Evolutionary conservation across 2,888 invertebrate genomes (phyloP).

Genomic region (Caenorhabditis doughertyi): DNA sequence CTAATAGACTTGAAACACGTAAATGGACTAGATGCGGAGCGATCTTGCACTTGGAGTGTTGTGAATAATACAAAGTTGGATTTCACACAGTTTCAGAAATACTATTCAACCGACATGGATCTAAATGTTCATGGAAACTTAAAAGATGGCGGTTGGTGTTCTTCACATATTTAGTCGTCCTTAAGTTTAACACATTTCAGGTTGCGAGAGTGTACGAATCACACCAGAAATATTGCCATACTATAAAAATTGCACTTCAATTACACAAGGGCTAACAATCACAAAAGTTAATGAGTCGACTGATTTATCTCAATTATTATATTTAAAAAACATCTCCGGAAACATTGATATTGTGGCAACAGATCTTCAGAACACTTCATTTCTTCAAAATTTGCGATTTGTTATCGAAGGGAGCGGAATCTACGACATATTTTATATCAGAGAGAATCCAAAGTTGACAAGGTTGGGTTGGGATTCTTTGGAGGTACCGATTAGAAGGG

Average conservation of each 20-base stretch:
- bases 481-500: no score
- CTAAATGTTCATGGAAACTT: not conserved
- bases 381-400: not conserved
- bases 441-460: slow-evolving; percentile 14
- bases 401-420: not conserved
- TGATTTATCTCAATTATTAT: not conserved
- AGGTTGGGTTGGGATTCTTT: not conserved
- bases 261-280: not conserved
- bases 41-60: no score
- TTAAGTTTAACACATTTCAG: not conserved
- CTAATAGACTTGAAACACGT: not conserved
- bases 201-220: not conserved
- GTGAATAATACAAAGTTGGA: not conserved
- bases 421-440: not conserved
- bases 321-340: not conserved
- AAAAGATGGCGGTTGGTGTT: not conserved
- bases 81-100: not conserved
- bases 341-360: not conserved
- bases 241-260: not conserved
- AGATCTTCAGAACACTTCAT: not conserved
- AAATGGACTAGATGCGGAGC: not conserved
- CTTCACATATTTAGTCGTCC: not conserved
- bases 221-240: not conserved
- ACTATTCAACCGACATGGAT: not conserved
- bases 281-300: not conserved